Conservation (phyloP, 1,140 invertebrate genomes). For the Drosophila prosaltans region DNA sequence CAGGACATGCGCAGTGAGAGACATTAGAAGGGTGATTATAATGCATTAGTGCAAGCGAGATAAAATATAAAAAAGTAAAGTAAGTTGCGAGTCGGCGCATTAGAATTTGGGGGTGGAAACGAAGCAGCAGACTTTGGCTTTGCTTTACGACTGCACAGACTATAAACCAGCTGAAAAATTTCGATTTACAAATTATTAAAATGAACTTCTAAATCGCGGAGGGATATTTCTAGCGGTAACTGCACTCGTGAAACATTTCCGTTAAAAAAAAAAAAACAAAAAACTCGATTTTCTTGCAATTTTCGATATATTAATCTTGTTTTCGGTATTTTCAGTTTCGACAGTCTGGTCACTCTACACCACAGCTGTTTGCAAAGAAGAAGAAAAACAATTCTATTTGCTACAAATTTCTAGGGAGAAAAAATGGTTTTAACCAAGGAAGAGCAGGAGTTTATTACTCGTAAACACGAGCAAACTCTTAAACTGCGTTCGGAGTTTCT, state of each 20-base stretch:
- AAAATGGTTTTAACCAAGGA: conserved; percentile 63
- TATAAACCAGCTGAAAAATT: too few species aligned
- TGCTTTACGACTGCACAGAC: not conserved
- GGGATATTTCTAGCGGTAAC: too few species aligned
- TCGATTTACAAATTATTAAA: too few species aligned
- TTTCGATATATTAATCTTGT: conserved; percentile 17
- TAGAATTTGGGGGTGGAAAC: conserved; percentile 51
- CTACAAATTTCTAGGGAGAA: conserved; percentile 30
- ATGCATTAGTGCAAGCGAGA: conserved; percentile 11
- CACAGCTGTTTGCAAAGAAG: conserved; percentile 53
- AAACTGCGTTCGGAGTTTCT: conserved; percentile 85
- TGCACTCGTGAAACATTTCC: not conserved
- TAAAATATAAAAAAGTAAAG: conserved; percentile 1
- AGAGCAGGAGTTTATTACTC: conserved; percentile 62
- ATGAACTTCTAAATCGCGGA: not conserved
- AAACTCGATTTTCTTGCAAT: not conserved
- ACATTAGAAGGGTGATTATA: conserved; percentile 11
- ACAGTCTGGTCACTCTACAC: conserved; percentile 25
- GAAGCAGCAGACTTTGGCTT: conserved; percentile 65
- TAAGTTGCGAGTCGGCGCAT: conserved; percentile 26
- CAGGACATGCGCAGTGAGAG: conserved; percentile 65
- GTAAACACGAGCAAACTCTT: conserved; percentile 74
- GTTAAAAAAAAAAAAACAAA: too few species aligned
- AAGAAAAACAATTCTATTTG: conserved; percentile 21
- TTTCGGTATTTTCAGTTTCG: not conserved